These are phyloP conservation scores for Lacanobia oleracea DNA, from an alignment of 2,888 invertebrate genomes.

Conservation along the genomic window DNA sequence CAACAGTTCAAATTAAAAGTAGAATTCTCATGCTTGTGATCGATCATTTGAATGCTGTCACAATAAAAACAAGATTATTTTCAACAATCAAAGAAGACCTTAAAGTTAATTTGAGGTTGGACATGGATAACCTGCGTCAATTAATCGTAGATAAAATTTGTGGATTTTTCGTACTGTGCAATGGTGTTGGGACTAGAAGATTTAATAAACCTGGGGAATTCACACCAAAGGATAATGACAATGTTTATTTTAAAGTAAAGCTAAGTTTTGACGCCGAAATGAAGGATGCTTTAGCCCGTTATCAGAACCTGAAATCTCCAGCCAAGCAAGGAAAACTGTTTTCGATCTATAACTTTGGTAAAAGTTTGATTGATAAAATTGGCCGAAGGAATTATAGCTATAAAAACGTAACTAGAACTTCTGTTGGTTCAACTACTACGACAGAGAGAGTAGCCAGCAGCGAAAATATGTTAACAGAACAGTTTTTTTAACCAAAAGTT, in stretches of 20 bases:
- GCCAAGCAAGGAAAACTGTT: constrained; percentile 6
- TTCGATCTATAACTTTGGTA: constrained; percentile 5
- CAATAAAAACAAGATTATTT: constrained; percentile 59
- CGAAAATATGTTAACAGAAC: neutral
- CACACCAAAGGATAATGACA: constrained; percentile 51
- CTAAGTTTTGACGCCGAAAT: constrained; percentile 71
- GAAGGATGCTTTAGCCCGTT: constrained; percentile 50
- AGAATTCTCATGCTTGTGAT: constrained; percentile 58
- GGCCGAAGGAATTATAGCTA: neutral
- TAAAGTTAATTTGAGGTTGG: constrained; percentile 72
- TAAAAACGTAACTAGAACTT: constrained; percentile 24
- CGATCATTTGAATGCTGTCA: constrained; percentile 60
- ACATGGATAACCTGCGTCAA: constrained; percentile 73
- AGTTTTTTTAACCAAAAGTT: constrained; percentile 1
- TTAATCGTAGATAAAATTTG: constrained; percentile 72
- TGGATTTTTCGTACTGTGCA: constrained; percentile 74
- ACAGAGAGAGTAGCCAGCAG: neutral
- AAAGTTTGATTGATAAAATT: neutral
- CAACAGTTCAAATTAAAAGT: constrained; percentile 62
- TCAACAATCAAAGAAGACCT: constrained; percentile 73
- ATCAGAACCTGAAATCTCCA: neutral
- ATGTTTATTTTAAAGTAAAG: constrained; percentile 74
- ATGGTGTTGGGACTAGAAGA: constrained; percentile 64
- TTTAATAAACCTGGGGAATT: neutral
- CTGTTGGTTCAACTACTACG: neutral